A percentile compares a stretch with the other conserved stretches of the same genome.
Evolutionary conservation across 2,888 invertebrate genomes (phyloP).

Genomic region (Cryptophagus acutangulus): DNA sequence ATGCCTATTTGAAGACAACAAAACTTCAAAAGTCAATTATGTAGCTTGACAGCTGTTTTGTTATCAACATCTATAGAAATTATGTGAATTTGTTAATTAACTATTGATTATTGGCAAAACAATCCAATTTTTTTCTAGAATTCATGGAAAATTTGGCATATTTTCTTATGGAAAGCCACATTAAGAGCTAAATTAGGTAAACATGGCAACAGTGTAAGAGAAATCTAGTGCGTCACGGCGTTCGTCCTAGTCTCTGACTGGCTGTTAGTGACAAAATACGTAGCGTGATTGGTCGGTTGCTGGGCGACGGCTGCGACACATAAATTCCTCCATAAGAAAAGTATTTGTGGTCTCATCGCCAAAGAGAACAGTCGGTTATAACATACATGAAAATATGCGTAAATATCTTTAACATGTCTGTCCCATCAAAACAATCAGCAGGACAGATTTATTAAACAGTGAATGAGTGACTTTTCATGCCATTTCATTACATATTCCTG

Average conservation of each 20-base stretch:
- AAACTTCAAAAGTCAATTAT: too few species aligned
- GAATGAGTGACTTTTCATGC: constrained; percentile 49
- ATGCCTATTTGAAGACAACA: too few species aligned
- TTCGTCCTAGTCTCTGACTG: constrained; percentile 32
- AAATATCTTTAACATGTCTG: constrained; percentile 44
- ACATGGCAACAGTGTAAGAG: too few species aligned
- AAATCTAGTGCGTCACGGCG: too few species aligned
- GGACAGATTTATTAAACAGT: constrained; percentile 46
- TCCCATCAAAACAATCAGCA: constrained; percentile 42
- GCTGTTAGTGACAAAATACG: constrained; percentile 25
- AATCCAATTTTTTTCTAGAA: too few species aligned
- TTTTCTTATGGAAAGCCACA: too few species aligned
- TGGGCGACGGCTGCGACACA: constrained; percentile 36
- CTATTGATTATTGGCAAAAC: too few species aligned
- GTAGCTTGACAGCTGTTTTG: too few species aligned
- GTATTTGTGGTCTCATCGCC: constrained; percentile 51
- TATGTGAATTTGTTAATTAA: too few species aligned
- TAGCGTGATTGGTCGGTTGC: constrained; percentile 33
- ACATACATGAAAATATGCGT: constrained; percentile 45
- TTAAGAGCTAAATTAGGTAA: too few species aligned
- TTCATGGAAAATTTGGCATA: too few species aligned
- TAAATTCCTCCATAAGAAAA: constrained; percentile 36
- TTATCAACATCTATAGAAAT: too few species aligned
- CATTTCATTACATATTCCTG: constrained; percentile 47
- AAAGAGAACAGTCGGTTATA: constrained; percentile 47